Conservation (phyloP, 2,888 invertebrate species). For the Liodrosophila aerea region DNA sequence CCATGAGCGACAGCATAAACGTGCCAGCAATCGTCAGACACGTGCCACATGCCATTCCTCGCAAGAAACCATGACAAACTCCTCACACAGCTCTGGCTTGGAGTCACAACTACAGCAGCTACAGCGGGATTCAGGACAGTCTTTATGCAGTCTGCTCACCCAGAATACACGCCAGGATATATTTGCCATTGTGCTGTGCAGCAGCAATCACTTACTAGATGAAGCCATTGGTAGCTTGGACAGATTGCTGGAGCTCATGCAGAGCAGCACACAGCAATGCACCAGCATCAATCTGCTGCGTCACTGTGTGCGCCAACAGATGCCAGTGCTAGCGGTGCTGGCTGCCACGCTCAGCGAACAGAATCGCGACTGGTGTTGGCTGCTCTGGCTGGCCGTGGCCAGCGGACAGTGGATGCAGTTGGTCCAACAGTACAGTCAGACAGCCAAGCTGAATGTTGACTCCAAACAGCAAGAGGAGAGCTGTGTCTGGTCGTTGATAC, state of each 20-base stretch:
- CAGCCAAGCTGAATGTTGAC: no score
- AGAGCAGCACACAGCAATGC: conserved; percentile 54
- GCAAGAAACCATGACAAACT: conserved; percentile 70
- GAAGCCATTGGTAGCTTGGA: conserved; percentile 48
- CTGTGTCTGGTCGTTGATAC: conserved; percentile 72
- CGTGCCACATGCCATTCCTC: conserved; percentile 44
- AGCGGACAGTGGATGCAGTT: conserved; percentile 74
- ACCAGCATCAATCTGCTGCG: conserved; percentile 77
- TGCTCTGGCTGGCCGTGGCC: conserved; percentile 79
- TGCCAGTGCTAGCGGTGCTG: conserved; percentile 79
- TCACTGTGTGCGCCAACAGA: conserved; percentile 66
- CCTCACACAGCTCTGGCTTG: conserved; percentile 79
- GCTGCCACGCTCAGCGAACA: conserved; percentile 70
- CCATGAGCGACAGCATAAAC: conserved; percentile 53
- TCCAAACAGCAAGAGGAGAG: conserved; percentile 44
- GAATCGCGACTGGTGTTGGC: conserved; percentile 80
- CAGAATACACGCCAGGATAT: conserved; percentile 71
- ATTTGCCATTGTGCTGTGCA: conserved; percentile 80
- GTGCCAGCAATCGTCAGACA: conserved; percentile 25
- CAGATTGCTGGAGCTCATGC: conserved; percentile 73
- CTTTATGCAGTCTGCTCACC: conserved; percentile 47
- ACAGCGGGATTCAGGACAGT: conserved; percentile 40
- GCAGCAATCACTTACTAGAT: conserved; percentile 68
- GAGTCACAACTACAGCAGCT: conserved; percentile 58
- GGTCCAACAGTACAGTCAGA: conserved; percentile 30